Percentiles rank a stretch among this genome's conserved stretches.
Evolutionary conservation across 2,797 vertebrate genomes (phyloP).

Genomic region (Sebastes jordani): DNA sequence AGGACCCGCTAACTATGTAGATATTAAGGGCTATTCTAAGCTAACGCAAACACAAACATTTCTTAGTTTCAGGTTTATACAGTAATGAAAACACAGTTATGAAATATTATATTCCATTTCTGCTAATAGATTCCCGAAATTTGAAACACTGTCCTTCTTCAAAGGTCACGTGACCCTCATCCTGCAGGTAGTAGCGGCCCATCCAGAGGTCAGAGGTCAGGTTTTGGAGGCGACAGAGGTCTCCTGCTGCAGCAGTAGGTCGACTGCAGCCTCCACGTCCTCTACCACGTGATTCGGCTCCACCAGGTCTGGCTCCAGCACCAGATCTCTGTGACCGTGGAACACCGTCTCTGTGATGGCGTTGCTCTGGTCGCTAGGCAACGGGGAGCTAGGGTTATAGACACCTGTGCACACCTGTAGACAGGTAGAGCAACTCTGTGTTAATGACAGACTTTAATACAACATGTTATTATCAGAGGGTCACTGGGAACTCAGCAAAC

Average conservation of each 20-base stretch:
- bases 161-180: neutral
- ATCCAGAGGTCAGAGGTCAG: neutral
- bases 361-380: slow-evolving; percentile 55
- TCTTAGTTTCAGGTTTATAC: no score
- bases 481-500: neutral
- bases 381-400: slow-evolving; percentile 77
- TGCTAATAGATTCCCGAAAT: no score
- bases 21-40: no score
- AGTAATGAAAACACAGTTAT: no score
- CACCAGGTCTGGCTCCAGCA: slow-evolving; percentile 69
- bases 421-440: neutral
- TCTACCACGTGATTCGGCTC: slow-evolving; percentile 83
- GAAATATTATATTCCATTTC: no score
- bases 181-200: neutral
- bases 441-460: neutral
- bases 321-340: slow-evolving; percentile 87
- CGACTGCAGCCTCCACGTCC: slow-evolving; percentile 88
- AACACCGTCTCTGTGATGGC: slow-evolving; percentile 69
- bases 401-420: slow-evolving; percentile 91
- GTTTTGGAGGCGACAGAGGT: neutral
- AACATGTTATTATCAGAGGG: neutral
- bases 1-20: no score
- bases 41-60: no score
- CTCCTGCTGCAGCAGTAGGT: slow-evolving; percentile 87
- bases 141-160: neutral